Evolutionary conservation across 2,888 invertebrate species (phyloP).

Genomic region (Drosophila kanekoi): DNA sequence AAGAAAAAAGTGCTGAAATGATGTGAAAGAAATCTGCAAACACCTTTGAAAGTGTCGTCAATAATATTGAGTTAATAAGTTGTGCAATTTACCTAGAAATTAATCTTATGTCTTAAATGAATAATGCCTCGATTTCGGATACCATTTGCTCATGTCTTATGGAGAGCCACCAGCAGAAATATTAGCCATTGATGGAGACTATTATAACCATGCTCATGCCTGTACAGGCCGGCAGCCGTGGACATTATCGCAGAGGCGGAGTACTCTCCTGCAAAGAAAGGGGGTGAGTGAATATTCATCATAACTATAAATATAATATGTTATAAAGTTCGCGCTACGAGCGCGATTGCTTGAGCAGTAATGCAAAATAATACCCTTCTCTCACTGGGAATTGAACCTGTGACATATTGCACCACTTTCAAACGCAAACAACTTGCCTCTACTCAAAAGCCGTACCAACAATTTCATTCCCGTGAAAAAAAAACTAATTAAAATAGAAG

Average conservation of each 20-base stretch:
- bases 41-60: constrained; percentile 29
- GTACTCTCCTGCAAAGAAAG: constrained; percentile 79
- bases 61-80: constrained; percentile 15
- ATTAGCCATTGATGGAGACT: constrained; percentile 67
- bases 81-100: constrained; percentile 59
- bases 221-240: constrained; percentile 58
- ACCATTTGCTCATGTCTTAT: constrained; percentile 61
- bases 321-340: too few relatives aligned
- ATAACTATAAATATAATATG: background rate
- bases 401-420: too few relatives aligned
- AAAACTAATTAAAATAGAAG: too few relatives aligned
- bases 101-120: constrained; percentile 45
- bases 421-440: too few relatives aligned
- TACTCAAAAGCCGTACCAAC: too few relatives aligned
- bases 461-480: too few relatives aligned
- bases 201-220: constrained; percentile 50
- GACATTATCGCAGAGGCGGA: constrained; percentile 85
- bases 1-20: constrained; percentile 46
- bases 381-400: too few relatives aligned
- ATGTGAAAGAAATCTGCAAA: constrained; percentile 30
- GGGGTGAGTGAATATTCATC: background rate
- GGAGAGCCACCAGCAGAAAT: constrained; percentile 62
- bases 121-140: constrained; percentile 4
- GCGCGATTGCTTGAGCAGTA: too few relatives aligned
- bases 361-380: too few relatives aligned